phyloP scores from a whole-genome alignment of 2,797 vertebrate species.

The Smutsia gigantea region DNA sequence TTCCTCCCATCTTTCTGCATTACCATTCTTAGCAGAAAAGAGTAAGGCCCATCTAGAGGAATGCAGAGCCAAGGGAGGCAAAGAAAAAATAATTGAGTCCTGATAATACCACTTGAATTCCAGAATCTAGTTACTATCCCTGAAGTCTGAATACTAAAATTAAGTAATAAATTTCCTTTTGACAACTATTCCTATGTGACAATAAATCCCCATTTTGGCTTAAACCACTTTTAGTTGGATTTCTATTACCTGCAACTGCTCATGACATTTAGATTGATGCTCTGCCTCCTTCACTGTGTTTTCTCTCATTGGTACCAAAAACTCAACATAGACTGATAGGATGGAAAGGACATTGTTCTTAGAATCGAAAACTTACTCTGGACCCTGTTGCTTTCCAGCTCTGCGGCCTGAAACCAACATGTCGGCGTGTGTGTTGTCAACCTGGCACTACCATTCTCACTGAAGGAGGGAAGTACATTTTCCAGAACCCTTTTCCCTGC shows the following conservation, averaged over 20 bases:
- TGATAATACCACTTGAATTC: not conserved
- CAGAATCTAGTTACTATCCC: not conserved
- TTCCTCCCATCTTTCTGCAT: not conserved
- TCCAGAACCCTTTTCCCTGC: not conserved
- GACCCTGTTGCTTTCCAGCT: not conserved
- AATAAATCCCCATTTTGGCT: not conserved
- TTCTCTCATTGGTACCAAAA: not conserved
- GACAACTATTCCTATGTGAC: not conserved
- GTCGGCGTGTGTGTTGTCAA: not conserved
- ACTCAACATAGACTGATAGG: not conserved
- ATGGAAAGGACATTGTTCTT: not conserved
- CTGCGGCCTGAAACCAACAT: not conserved
- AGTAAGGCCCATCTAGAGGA: not conserved
- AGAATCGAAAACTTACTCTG: not conserved
- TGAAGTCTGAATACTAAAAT: conserved; percentile 9
- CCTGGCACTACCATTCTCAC: not conserved
- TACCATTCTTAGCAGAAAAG: not conserved
- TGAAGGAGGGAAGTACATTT: not conserved
- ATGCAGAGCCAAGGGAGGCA: not conserved
- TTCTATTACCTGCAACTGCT: not conserved
- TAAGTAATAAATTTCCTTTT: not conserved
- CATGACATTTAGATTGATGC: not conserved
- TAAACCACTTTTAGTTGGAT: not conserved
- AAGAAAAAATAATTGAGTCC: not conserved
- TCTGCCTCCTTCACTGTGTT: not conserved